Conservation (phyloP, 2,797 vertebrate genomes). For the Toxotes lorentzi region DNA sequence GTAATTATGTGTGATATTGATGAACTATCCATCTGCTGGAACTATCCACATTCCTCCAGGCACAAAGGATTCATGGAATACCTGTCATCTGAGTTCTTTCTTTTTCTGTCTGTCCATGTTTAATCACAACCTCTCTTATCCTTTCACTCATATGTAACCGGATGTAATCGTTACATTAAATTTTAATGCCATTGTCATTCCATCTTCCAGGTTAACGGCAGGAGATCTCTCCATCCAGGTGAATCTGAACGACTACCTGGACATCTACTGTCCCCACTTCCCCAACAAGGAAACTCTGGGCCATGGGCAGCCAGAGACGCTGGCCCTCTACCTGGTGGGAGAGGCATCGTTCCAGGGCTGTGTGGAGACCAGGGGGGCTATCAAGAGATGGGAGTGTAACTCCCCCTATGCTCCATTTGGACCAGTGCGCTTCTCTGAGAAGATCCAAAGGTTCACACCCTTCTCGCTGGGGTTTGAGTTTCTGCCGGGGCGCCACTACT, state of each 20-base stretch:
- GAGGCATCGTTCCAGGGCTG: conserved; percentile 88
- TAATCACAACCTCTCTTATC: conserved; percentile 50
- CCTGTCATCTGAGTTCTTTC: conserved; percentile 42
- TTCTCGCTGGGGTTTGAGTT: conserved; percentile 96
- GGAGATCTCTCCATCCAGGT: conserved; percentile 90
- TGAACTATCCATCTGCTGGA: conserved; percentile 48
- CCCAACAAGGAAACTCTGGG: conserved; percentile 62
- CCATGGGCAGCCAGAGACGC: conserved; percentile 68
- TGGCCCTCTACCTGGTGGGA: conserved; percentile 85
- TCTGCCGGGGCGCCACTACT: conserved; percentile 91
- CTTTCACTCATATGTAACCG: conserved; percentile 41
- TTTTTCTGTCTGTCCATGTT: conserved; percentile 24
- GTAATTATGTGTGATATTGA: conserved; percentile 64
- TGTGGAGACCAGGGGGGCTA: conserved; percentile 84
- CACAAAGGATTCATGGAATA: conserved; percentile 48
- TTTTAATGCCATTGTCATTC: conserved; percentile 52
- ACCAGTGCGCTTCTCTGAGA: conserved; percentile 93
- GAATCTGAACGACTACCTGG: conserved; percentile 93
- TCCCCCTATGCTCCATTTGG: conserved; percentile 86
- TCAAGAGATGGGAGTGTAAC: conserved; percentile 95
- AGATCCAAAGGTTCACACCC: conserved; percentile 95
- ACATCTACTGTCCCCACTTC: conserved; percentile 95
- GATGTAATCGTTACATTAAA: conserved; percentile 50
- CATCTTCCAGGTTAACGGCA: conserved; percentile 86
- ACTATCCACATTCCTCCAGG: conserved; percentile 40